Percentiles rank a stretch among this genome's conserved stretches.
phyloP scores from a whole-genome alignment of 2,888 invertebrate species.

The Antheraea yamamai region DNA sequence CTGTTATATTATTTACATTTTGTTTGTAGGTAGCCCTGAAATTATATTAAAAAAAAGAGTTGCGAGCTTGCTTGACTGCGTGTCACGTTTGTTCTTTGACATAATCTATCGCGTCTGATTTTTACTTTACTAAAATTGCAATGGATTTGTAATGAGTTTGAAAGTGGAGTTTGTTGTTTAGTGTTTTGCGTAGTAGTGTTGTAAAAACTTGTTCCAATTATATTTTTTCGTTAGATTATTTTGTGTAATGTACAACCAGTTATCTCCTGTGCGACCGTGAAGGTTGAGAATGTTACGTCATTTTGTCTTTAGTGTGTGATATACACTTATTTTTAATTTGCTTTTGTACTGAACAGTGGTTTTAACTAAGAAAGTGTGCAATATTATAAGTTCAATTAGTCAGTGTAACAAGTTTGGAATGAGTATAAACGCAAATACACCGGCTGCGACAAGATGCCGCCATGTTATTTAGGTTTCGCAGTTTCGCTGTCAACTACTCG shows the following conservation, averaged over 20 bases:
- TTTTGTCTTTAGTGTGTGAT: conserved; percentile 76
- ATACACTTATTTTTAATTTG: conserved; percentile 62
- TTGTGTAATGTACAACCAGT: conserved; percentile 5
- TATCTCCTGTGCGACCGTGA: conserved; percentile 77
- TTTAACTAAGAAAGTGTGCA: conserved; percentile 48
- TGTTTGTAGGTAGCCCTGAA: conserved; percentile 26
- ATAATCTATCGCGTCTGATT: conserved; percentile 69
- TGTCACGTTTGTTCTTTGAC: conserved; percentile 79
- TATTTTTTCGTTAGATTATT: conserved; percentile 28
- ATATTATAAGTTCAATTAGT: conserved; percentile 48
- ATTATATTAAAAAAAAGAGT: conserved; percentile 11
- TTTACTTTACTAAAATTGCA: conserved; percentile 53
- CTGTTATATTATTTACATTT: conserved; percentile 26
- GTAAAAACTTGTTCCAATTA: conserved; percentile 31
- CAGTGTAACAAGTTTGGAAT: conserved; percentile 57
- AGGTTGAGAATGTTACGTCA: conserved; percentile 83
- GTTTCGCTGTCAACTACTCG: conserved; percentile 77
- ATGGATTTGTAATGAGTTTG: conserved; percentile 38
- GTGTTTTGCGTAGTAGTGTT: conserved; percentile 48
- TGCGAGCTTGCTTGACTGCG: conserved; percentile 76
- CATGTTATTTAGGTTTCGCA: conserved; percentile 76
- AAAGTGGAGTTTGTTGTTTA: conserved; percentile 48
- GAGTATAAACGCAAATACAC: conserved; percentile 60
- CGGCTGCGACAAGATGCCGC: conserved; percentile 80
- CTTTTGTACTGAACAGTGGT: conserved; percentile 58